These are phyloP conservation scores for Chrysogorgia sp. DNA, from an alignment of 92 coral and sea anemone genomes.

Conservation along the genomic window DNA sequence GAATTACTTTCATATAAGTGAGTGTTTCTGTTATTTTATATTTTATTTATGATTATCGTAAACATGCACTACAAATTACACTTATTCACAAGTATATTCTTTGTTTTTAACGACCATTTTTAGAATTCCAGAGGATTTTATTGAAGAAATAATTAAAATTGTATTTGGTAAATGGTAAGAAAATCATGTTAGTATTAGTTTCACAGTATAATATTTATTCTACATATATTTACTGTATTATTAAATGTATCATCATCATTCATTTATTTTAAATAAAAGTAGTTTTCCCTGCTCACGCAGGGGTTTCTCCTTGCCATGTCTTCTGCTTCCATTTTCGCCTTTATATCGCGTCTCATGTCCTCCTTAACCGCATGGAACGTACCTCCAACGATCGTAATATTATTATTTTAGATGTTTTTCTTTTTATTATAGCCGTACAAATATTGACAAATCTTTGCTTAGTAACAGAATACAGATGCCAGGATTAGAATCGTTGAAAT, in stretches of 20 bases:
- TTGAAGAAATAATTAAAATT: slow-evolving; percentile 78
- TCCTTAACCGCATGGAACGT: no score
- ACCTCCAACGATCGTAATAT: no score
- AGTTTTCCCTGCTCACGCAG: no score
- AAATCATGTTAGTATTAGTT: not conserved
- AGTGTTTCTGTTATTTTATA: slow-evolving; percentile 9
- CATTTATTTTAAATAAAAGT: no score
- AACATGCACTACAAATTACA: no score
- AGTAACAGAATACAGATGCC: slow-evolving; percentile 73
- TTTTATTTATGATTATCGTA: no score
- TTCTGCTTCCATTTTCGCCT: no score
- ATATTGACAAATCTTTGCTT: slow-evolving; percentile 67
- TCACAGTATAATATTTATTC: not conserved
- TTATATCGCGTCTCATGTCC: no score
- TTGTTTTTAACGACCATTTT: not conserved
- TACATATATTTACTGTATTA: not conserved
- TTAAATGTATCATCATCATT: no score
- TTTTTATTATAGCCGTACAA: slow-evolving; percentile 59
- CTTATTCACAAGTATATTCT: not conserved
- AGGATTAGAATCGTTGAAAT: slow-evolving; percentile 81
- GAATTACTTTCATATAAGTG: slow-evolving; percentile 80
- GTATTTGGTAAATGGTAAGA: slow-evolving; percentile 91
- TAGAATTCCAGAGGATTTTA: slow-evolving; percentile 55
- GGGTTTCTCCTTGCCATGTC: no score
- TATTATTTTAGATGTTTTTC: no score